Evolutionary conservation across 2,113 vertebrate genomes (phyloP).

Genomic region (Cygnus atratus): DNA sequence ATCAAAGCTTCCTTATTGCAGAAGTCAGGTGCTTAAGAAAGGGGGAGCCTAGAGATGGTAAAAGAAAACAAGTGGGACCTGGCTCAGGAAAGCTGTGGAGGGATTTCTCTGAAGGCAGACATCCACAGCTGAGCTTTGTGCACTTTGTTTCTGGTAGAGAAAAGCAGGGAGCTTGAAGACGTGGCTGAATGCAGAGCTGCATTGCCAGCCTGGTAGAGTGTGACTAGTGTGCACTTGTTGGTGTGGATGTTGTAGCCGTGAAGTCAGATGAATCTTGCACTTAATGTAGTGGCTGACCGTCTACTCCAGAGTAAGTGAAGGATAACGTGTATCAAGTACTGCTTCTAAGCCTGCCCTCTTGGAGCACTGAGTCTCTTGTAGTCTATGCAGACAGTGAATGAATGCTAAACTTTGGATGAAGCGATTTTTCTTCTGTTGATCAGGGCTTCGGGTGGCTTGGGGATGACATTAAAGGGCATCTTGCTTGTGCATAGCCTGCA

Average conservation of each 20-base stretch:
- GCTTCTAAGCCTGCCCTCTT: neutral
- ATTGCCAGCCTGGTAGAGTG: accelerated
- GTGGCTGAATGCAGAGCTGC: neutral
- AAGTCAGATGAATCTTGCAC: neutral
- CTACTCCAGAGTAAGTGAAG: neutral
- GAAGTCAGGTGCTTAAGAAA: neutral
- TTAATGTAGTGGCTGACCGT: neutral
- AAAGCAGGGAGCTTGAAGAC: neutral
- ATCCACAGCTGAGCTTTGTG: neutral
- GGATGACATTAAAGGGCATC: neutral
- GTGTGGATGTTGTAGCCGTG: accelerated
- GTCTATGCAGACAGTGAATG: neutral
- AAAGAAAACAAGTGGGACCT: neutral
- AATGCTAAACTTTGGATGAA: neutral
- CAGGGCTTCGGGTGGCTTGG: neutral
- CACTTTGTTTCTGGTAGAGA: neutral
- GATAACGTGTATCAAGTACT: neutral
- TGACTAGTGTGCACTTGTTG: neutral
- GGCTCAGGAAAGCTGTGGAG: neutral
- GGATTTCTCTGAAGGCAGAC: neutral
- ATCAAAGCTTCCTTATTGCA: neutral
- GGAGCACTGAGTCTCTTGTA: neutral
- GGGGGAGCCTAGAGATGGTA: neutral
- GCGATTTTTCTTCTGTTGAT: neutral
- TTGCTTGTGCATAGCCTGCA: neutral